These are phyloP conservation scores for Halocynthia roretzi DNA, from an alignment of 23 tunicate genomes.

Conservation along the genomic window DNA sequence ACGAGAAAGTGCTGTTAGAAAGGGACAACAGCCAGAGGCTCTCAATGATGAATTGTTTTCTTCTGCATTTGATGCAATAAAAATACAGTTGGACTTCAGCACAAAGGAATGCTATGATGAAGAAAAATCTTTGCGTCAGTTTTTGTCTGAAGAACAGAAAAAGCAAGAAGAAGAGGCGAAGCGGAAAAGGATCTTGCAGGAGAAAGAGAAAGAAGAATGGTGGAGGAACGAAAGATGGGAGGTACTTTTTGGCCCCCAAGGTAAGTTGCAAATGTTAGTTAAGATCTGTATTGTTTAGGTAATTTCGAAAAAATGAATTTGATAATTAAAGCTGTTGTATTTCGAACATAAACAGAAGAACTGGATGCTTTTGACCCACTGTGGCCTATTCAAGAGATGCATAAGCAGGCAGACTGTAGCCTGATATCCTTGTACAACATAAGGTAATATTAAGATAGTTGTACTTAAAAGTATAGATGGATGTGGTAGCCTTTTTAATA, in stretches of 20 bases:
- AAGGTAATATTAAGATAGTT: not conserved
- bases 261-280: constrained; percentile 13
- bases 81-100: not conserved
- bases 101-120: constrained; percentile 15
- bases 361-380: constrained; percentile 59
- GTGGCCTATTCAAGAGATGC: constrained; percentile 72
- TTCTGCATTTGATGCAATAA: constrained; percentile 4
- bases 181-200: constrained; percentile 14
- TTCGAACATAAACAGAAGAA: not conserved
- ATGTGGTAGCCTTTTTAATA: too few species aligned
- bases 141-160: constrained; percentile 46
- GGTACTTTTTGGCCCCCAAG: constrained; percentile 40
- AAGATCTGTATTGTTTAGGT: not conserved
- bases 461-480: too few species aligned
- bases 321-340: not conserved
- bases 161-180: constrained; percentile 25
- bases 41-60: constrained; percentile 1
- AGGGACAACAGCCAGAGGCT: constrained; percentile 21
- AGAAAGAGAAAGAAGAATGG: not conserved
- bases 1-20: constrained; percentile 15
- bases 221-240: constrained; percentile 41
- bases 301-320: not conserved
- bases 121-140: constrained; percentile 34
- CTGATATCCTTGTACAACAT: not conserved
- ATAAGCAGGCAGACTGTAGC: constrained; percentile 33